phyloP scores from a whole-genome alignment of 1,140 invertebrate species.

The Tetranychus urticae region DNA sequence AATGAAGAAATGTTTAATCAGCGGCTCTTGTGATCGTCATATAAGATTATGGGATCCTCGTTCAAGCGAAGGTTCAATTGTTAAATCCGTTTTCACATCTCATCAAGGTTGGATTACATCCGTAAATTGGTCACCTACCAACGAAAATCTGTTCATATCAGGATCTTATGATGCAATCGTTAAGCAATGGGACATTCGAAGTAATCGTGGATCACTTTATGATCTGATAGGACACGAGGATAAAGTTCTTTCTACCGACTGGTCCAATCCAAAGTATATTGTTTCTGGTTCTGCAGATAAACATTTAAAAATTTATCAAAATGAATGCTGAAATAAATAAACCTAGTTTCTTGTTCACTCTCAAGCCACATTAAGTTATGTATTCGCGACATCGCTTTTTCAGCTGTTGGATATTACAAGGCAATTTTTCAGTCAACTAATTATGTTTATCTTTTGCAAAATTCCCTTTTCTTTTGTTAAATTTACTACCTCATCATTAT shows the following conservation, averaged over 20 bases:
- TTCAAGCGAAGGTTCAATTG: conserved; percentile 55
- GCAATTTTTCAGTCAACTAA: too few relatives aligned
- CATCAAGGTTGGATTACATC: conserved; percentile 75
- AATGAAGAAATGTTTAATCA: conserved; percentile 42
- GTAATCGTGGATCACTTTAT: conserved; percentile 70
- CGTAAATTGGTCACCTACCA: conserved; percentile 63
- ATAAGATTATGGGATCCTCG: conserved; percentile 74
- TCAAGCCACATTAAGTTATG: too few relatives aligned
- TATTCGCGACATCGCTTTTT: too few relatives aligned
- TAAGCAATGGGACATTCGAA: conserved; percentile 87
- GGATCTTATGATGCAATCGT: conserved; percentile 69
- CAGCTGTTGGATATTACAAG: too few relatives aligned
- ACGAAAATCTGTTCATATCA: conserved; percentile 69
- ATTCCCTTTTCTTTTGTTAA: too few relatives aligned
- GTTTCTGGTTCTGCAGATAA: conserved; percentile 69
- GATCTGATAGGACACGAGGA: conserved; percentile 81
- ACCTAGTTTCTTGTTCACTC: too few relatives aligned
- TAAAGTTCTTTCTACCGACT: conserved; percentile 77
- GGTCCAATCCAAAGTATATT: conserved; percentile 61
- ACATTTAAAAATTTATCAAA: background rate
- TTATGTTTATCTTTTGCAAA: too few relatives aligned
- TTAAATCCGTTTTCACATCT: conserved; percentile 64
- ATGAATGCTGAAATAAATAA: background rate
- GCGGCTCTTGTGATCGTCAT: conserved; percentile 68
- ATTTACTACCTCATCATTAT: too few relatives aligned